Base-by-base conservation (phyloP, 1,140 invertebrate species). In the Achatina immaculata region DNA sequence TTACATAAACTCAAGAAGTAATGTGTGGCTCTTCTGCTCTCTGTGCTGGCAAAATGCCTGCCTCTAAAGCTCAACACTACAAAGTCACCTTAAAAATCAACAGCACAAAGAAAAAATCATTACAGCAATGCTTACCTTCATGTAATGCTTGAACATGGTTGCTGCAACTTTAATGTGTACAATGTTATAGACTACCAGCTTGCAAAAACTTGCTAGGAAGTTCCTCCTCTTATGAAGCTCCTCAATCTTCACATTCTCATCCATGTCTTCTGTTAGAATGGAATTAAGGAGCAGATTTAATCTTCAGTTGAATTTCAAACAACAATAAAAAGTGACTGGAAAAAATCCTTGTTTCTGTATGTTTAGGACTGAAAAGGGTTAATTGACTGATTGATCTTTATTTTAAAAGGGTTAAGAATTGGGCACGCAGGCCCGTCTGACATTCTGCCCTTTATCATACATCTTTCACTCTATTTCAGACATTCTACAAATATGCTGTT, bases 171-270 rank as follows among this genome's bases (percentile, higher is more conserved):
- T 95, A 2, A 97, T 97, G 4, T 96, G 96, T 87, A 99, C 94
- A 82, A 99, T 95, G 90, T 99, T 99, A 92, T 99, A 99, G 58
- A 99, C 96, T 85, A 99, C 96, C 34, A 99, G 93, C 92, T 99
- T 99, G 92, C 97, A 99, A 92, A 97, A 99, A 69, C 96, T 96
- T 1, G 98, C 97, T 69, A 99, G 92, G 89, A 99, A 97, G 89
- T 98, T 99, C 85, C 98, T 93, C 81, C 96, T 93, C 91, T 99
- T 99, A 91, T 99, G 98, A 34, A 99, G 92, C 88, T 98, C 96
- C 92, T 99, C 97, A 86, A 99, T 99, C 86, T 95, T 95, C 0
- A 94, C 94, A 91, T 98, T 97, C 89, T 99, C 97, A 92, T 99
- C 98, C 93, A 92, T 86, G 69, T 91, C 89, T 82, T 92, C 91